A percentile compares a stretch with the other conserved stretches of the same genome.
phyloP scores from a whole-genome alignment of 2,797 vertebrate species.

The Sebastes minor region DNA sequence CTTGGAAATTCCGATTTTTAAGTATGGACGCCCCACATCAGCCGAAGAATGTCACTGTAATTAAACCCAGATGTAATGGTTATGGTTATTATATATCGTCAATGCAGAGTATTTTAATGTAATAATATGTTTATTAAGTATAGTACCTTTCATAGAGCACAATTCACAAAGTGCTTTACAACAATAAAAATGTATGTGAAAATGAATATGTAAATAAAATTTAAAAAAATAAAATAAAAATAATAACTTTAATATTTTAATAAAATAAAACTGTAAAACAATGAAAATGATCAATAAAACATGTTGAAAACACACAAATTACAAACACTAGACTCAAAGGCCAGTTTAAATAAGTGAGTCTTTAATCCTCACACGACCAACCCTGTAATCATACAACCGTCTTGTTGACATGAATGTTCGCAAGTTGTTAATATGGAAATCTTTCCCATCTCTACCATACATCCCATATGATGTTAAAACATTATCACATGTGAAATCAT shows the following conservation, averaged over 20 bases:
- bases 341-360: background rate
- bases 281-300: too few relatives aligned
- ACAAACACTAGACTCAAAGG: too few relatives aligned
- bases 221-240: too few relatives aligned
- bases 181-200: too few relatives aligned
- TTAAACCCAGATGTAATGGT: background rate
- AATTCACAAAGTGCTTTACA: too few relatives aligned
- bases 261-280: too few relatives aligned
- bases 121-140: too few relatives aligned
- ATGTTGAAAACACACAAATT: too few relatives aligned
- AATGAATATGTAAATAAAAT: too few relatives aligned
- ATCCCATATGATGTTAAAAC: background rate
- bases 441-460: background rate
- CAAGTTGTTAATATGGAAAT: background rate
- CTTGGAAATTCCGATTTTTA: background rate
- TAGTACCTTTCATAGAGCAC: too few relatives aligned
- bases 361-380: too few relatives aligned
- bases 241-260: too few relatives aligned
- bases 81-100: background rate
- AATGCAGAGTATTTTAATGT: background rate
- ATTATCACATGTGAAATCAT: background rate
- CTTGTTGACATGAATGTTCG: background rate
- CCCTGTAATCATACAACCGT: background rate
- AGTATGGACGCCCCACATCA: background rate
- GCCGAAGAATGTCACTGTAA: background rate